Percentiles rank a stretch among this genome's conserved stretches.
Conservation (phyloP, 1,140 invertebrate genomes). For the Mycetomoellerius zeteki region DNA sequence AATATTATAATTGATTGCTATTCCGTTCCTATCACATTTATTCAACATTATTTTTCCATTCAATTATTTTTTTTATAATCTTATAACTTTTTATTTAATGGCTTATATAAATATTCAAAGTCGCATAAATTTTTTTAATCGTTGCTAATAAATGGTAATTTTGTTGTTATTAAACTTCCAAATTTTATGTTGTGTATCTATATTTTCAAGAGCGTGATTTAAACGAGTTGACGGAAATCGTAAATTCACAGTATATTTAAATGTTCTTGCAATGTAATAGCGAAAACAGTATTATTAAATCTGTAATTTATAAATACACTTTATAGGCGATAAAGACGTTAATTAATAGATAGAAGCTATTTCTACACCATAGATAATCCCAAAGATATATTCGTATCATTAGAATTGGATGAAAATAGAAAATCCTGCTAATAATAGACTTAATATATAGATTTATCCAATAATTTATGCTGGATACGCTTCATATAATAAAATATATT, state of each 20-base stretch:
- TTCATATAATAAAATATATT: conserved; percentile 2
- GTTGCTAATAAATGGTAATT: neutral
- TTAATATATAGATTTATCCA: neutral
- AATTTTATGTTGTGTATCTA: neutral
- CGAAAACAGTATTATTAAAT: conserved; percentile 30
- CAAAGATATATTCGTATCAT: neutral
- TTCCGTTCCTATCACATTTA: neutral
- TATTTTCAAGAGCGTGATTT: conserved; percentile 26
- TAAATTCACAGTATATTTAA: conserved; percentile 54
- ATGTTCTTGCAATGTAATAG: conserved; percentile 16
- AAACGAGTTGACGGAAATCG: conserved; percentile 17
- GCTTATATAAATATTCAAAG: neutral
- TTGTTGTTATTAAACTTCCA: neutral
- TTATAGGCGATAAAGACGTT: conserved; percentile 8
- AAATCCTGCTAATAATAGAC: neutral
- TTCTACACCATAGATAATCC: conserved; percentile 15
- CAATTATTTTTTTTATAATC: neutral
- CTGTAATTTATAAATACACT: conserved; percentile 31
- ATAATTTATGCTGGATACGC: neutral
- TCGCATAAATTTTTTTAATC: neutral
- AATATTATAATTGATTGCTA: neutral
- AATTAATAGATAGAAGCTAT: conserved; percentile 6
- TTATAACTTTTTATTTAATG: neutral
- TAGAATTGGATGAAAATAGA: neutral
- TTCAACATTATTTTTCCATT: neutral